These are phyloP conservation scores for Phaonia tiefii DNA, from an alignment of 2,888 invertebrate genomes.

Conservation along the genomic window DNA sequence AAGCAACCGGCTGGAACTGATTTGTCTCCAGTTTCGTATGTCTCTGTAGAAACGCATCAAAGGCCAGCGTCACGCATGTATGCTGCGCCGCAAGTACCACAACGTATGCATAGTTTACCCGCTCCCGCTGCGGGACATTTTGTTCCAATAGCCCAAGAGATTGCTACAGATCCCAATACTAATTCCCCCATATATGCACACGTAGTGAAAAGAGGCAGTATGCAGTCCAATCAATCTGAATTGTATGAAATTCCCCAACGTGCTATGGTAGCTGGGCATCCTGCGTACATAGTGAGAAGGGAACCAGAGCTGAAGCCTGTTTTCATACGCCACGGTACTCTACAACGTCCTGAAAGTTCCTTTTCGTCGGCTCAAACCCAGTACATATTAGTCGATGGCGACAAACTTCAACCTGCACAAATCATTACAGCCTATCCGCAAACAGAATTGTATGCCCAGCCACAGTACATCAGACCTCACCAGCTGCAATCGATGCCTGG, in stretches of 20 bases:
- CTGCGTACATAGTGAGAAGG: conserved; percentile 64
- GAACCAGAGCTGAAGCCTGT: conserved; percentile 65
- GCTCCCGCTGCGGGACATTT: conserved; percentile 51
- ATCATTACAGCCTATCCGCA: conserved; percentile 72
- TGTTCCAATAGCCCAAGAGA: conserved; percentile 65
- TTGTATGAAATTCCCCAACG: conserved; percentile 75
- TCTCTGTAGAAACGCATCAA: conserved; percentile 76
- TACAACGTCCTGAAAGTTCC: conserved; percentile 69
- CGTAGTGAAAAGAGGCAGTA: conserved; percentile 77
- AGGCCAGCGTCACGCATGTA: conserved; percentile 72
- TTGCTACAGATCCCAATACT: conserved; percentile 63
- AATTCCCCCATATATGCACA: conserved; percentile 78
- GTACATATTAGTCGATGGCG: conserved; percentile 76
- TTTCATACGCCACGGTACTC: conserved; percentile 66
- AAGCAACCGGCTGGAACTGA: conserved; percentile 71
- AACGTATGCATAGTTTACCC: conserved; percentile 77
- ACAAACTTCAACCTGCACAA: conserved; percentile 75
- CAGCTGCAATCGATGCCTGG: conserved; percentile 70
- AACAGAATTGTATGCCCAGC: conserved; percentile 70
- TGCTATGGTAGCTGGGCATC: conserved; percentile 30
- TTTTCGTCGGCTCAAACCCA: conserved; percentile 71
- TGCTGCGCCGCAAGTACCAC: conserved; percentile 77
- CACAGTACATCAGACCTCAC: conserved; percentile 71
- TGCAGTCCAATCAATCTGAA: conserved; percentile 77
- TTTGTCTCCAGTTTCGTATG: conserved; percentile 78